Conservation (phyloP, 2,113 vertebrate species). For the Dicrurus megarhynchus region DNA sequence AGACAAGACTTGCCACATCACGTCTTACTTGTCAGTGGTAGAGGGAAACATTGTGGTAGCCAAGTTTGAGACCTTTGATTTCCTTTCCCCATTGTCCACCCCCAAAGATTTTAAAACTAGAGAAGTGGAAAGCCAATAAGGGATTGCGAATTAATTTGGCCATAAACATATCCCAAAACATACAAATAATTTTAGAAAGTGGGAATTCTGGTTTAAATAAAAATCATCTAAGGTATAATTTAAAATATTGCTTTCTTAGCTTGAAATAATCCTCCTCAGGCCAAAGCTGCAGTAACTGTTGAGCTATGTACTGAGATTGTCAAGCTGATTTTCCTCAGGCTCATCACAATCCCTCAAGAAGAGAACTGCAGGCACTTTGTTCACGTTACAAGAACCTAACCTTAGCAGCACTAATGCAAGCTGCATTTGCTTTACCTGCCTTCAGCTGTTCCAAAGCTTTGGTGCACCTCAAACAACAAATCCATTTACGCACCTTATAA, state of each 20-base stretch:
- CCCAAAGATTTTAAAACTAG: background rate
- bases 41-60: background rate
- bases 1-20: background rate
- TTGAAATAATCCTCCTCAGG: background rate
- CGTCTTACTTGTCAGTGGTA: background rate
- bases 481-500: background rate
- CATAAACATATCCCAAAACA: background rate
- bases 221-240: background rate
- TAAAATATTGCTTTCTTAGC: background rate
- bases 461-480: background rate
- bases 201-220: background rate
- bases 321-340: background rate
- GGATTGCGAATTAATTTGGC: background rate
- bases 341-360: background rate
- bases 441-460: background rate
- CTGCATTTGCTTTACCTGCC: background rate
- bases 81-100: background rate
- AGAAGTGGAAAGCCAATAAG: background rate
- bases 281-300: background rate
- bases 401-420: background rate
- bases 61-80: background rate
- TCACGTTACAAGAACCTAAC: background rate
- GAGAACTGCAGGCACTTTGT: background rate
- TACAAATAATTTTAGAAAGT: background rate
- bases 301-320: background rate